Evolutionary conservation across 1,140 invertebrate species (phyloP).

Genomic region (Leptinotarsa lineolata): DNA sequence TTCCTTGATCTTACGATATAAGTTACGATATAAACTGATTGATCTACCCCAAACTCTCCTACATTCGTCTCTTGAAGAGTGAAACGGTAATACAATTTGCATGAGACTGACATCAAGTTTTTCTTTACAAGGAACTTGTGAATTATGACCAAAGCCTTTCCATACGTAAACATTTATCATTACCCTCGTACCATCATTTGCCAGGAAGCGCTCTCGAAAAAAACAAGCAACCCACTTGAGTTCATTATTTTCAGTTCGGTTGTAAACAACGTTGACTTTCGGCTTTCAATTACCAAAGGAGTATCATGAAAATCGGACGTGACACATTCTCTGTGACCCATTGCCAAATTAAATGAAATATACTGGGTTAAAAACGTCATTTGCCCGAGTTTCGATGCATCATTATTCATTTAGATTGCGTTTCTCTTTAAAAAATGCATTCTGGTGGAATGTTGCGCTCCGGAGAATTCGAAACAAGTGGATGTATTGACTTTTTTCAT

Average conservation of each 20-base stretch:
- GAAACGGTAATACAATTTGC: too few species aligned
- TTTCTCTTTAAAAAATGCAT: background rate
- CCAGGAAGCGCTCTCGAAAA: background rate
- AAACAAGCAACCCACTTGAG: background rate
- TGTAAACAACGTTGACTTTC: background rate
- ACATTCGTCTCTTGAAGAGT: too few species aligned
- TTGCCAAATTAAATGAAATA: background rate
- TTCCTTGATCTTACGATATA: too few species aligned
- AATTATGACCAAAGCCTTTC: too few species aligned
- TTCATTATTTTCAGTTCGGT: constrained; percentile 1
- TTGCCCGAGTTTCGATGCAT: background rate
- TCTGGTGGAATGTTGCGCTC: background rate
- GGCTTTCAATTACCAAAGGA: background rate
- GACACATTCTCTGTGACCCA: constrained; percentile 7
- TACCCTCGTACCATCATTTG: background rate
- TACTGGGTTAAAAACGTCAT: background rate
- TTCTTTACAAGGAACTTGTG: too few species aligned
- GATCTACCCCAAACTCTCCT: too few species aligned
- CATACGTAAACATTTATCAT: background rate
- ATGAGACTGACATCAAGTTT: too few species aligned
- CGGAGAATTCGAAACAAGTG: too few species aligned
- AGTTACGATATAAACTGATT: too few species aligned
- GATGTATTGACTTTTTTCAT: too few species aligned
- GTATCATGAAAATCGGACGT: background rate
- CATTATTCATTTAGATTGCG: background rate